phyloP scores from a whole-genome alignment of 2,888 invertebrate genomes.

The Megalurothrips usitatus region DNA sequence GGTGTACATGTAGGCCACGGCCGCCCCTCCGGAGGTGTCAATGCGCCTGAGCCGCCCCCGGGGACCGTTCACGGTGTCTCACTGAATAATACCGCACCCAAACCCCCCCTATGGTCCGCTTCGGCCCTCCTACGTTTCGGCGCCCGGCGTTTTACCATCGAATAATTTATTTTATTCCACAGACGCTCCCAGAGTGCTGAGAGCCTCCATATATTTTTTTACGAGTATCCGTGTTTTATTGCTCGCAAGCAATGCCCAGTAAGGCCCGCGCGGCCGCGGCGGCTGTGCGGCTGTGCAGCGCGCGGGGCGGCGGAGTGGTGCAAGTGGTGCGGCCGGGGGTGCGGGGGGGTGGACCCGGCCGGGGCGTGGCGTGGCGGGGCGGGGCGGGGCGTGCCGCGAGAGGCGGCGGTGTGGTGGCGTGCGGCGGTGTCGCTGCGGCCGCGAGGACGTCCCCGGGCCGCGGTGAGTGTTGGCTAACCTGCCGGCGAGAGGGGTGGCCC shows the following conservation, averaged over 20 bases:
- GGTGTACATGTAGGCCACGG: no score
- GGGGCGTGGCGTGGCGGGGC: background rate
- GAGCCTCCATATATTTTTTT: constrained; percentile 4
- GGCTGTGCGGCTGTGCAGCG: background rate
- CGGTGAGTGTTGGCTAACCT: background rate
- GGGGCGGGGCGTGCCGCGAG: background rate
- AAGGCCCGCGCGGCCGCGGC: background rate
- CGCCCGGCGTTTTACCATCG: constrained; percentile 8
- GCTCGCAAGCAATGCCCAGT: constrained; percentile 21
- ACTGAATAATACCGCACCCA: background rate
- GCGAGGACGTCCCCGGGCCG: no score
- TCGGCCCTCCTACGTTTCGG: background rate
- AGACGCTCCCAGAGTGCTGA: constrained; percentile 4
- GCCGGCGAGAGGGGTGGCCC: background rate
- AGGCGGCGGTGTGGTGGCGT: background rate
- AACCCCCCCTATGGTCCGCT: background rate
- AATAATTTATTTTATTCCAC: constrained; percentile 23
- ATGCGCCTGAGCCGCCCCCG: background rate
- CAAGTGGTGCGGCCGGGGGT: background rate
- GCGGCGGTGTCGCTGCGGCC: background rate
- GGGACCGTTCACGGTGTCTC: background rate
- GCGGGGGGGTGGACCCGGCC: background rate
- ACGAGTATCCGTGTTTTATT: constrained; percentile 25
- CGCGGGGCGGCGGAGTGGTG: background rate
- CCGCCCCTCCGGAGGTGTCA: no score